These are phyloP conservation scores for Cavia aperea DNA, from an alignment of 2,113 vertebrate genomes.

Conservation along the genomic window DNA sequence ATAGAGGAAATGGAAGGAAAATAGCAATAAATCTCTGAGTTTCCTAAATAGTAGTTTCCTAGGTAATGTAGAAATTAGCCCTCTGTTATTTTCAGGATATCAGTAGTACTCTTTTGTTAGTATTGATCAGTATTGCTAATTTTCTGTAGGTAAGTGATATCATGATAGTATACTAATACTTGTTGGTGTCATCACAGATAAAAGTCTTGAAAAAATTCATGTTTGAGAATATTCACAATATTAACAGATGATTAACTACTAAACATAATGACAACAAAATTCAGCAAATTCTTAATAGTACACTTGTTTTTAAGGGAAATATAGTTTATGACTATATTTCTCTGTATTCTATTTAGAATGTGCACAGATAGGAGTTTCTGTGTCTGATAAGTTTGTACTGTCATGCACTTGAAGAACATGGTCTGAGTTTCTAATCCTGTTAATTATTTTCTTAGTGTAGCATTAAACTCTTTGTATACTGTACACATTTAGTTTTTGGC, in stretches of 20 bases:
- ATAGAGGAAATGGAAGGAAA: neutral
- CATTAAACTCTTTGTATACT: constrained; percentile 50
- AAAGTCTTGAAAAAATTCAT: neutral
- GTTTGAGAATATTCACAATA: neutral
- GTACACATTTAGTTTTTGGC: constrained; percentile 51
- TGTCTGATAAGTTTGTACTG: constrained; percentile 12
- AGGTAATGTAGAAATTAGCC: neutral
- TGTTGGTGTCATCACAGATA: neutral
- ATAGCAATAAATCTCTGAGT: neutral
- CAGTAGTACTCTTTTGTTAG: neutral
- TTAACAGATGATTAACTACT: neutral
- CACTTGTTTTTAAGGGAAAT: neutral
- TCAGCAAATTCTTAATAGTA: neutral
- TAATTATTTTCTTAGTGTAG: constrained; percentile 47
- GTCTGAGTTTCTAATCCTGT: constrained; percentile 52
- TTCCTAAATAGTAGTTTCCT: neutral
- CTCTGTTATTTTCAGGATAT: neutral
- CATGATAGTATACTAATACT: neutral
- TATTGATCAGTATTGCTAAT: neutral
- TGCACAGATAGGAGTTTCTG: neutral
- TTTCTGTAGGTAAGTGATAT: neutral
- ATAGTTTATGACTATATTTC: neutral
- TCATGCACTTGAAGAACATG: neutral
- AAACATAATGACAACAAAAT: neutral
- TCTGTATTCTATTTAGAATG: neutral